Percentiles rank a stretch among this genome's conserved stretches.
phyloP scores from a whole-genome alignment of 2,888 invertebrate species.

The Trimorus sp. region DNA sequence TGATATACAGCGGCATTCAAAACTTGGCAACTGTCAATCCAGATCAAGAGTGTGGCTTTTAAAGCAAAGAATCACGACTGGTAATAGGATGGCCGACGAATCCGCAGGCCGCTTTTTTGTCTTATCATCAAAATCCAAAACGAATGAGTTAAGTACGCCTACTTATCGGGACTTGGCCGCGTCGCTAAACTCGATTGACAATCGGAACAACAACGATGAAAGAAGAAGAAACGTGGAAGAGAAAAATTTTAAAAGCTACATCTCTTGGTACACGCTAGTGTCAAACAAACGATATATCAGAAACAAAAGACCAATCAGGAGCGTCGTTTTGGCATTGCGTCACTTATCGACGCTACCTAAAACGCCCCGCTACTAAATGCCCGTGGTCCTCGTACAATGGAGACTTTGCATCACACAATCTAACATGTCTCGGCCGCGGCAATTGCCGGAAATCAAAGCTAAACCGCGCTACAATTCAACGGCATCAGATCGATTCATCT shows the following conservation, averaged over 20 bases:
- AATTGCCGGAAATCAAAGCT: conserved; percentile 21
- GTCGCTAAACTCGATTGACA: too few species aligned
- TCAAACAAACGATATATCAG: conserved; percentile 51
- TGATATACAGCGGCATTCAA: conserved; percentile 63
- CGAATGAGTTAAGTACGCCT: too few species aligned
- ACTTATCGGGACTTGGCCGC: not conserved
- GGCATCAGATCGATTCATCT: conserved; percentile 62
- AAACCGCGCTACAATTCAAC: conserved; percentile 46
- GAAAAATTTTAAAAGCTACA: conserved; percentile 59
- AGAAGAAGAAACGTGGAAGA: conserved; percentile 36
- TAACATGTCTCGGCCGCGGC: conserved; percentile 25
- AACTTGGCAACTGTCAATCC: conserved; percentile 65
- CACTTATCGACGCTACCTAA: not conserved
- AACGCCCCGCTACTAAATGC: too few species aligned
- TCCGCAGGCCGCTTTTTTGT: too few species aligned
- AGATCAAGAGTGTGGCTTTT: conserved; percentile 62
- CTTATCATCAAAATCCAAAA: too few species aligned
- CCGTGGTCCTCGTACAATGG: too few species aligned
- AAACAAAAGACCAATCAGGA: conserved; percentile 58
- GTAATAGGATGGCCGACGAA: too few species aligned
- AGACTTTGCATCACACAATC: not conserved
- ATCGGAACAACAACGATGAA: not conserved
- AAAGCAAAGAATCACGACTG: conserved; percentile 22
- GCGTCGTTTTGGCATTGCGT: conserved; percentile 63
- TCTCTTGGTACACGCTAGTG: conserved; percentile 55